Evolutionary conservation across 2,113 vertebrate genomes (phyloP).

Genomic region (Seriola quinqueradiata): DNA sequence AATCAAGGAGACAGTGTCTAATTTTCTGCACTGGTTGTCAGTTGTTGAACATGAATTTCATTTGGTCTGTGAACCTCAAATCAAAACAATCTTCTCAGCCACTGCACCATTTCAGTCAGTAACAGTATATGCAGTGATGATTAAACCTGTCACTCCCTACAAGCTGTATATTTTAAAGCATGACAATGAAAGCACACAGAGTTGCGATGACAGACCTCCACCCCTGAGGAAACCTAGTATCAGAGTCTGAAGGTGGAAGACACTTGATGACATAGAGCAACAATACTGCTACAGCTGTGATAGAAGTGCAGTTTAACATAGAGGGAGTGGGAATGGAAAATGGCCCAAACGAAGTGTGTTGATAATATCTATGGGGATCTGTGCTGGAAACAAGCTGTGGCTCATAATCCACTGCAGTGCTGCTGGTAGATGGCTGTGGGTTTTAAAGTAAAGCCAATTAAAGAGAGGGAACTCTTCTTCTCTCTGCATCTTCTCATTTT

Average conservation of each 20-base stretch:
- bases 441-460: constrained; percentile 7
- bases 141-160: not conserved
- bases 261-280: constrained; percentile 23
- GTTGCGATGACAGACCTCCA: not conserved
- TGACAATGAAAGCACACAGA: not conserved
- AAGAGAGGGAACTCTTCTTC: not conserved
- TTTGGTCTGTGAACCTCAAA: not conserved
- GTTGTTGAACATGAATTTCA: not conserved
- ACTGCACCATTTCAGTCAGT: not conserved
- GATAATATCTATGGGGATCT: constrained; percentile 34
- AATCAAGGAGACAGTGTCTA: not conserved
- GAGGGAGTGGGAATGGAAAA: constrained; percentile 6
- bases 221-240: not conserved
- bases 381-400: constrained; percentile 4
- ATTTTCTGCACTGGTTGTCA: not conserved
- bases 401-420: not conserved
- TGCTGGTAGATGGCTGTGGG: constrained; percentile 1
- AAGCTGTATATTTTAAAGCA: not conserved
- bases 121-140: not conserved
- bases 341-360: constrained; percentile 29
- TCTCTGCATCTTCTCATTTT: constrained; percentile 9
- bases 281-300: constrained; percentile 12
- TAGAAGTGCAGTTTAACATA: constrained; percentile 2
- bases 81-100: not conserved
- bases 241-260: constrained; percentile 2